Evolutionary conservation across 2,888 invertebrate genomes (phyloP).

Genomic region (Agrochola circellaris): DNA sequence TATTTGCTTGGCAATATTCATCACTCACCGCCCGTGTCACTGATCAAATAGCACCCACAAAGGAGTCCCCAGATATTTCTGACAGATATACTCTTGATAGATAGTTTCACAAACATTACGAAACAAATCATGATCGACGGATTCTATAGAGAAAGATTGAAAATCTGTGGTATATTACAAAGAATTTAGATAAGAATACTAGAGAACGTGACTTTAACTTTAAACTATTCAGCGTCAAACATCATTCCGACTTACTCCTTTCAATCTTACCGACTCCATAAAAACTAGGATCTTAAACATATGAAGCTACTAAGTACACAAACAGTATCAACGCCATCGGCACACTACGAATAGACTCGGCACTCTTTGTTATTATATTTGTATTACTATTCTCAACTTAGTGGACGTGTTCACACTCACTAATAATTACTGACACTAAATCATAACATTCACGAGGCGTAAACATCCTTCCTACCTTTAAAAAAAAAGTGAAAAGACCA

Average conservation of each 20-base stretch:
- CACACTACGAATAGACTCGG: conserved; percentile 82
- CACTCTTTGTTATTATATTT: conserved; percentile 88
- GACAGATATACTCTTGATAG: conserved; percentile 88
- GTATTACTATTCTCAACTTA: conserved; percentile 86
- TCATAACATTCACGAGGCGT: conserved; percentile 87
- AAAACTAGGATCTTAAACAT: conserved; percentile 73
- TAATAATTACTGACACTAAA: conserved; percentile 89
- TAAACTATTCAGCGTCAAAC: conserved; percentile 35
- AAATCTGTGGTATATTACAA: conserved; percentile 57
- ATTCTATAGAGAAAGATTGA: conserved; percentile 59
- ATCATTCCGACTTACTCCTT: conserved; percentile 47
- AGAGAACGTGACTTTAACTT: conserved; percentile 54
- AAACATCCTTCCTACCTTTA: conserved; percentile 87
- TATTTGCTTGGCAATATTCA: conserved; percentile 91
- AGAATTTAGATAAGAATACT: conserved; percentile 28
- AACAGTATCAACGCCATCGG: conserved; percentile 77
- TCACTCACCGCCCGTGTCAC: conserved; percentile 90
- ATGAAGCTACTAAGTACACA: conserved; percentile 79
- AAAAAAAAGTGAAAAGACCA: conserved; percentile 82
- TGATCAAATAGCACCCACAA: conserved; percentile 89
- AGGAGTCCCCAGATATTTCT: conserved; percentile 88
- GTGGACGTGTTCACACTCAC: conserved; percentile 89
- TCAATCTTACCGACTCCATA: conserved; percentile 62
- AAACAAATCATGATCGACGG: conserved; percentile 78
- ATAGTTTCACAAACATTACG: conserved; percentile 84